Evolutionary conservation across 2,797 vertebrate genomes (phyloP).

Genomic region (Argya squamiceps): DNA sequence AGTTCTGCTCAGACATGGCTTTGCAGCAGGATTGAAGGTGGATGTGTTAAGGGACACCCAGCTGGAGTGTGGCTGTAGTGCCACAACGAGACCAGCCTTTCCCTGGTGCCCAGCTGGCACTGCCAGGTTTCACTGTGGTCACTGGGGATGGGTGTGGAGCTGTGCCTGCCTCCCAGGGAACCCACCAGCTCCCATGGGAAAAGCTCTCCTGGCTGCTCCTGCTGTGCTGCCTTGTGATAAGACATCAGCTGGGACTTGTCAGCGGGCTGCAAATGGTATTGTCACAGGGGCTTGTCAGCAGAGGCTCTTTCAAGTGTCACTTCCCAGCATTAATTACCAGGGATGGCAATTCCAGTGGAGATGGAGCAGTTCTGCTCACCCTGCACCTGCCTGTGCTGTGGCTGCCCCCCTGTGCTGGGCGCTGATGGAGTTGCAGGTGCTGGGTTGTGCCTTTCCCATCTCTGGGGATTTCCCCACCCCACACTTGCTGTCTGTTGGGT

Average conservation of each 20-base stretch:
- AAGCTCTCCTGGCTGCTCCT: neutral
- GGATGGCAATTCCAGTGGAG: slow-evolving; percentile 43
- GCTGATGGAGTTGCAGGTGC: neutral
- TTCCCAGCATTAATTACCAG: slow-evolving; percentile 69
- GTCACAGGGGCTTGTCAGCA: slow-evolving; percentile 58
- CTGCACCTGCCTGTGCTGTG: neutral
- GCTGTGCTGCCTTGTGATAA: slow-evolving; percentile 11
- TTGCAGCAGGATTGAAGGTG: neutral
- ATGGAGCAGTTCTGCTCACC: neutral
- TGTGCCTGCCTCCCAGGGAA: neutral
- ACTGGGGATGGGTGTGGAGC: fast-evolving
- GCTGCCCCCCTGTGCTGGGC: neutral
- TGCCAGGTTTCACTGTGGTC: fast-evolving
- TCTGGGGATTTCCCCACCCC: fast-evolving
- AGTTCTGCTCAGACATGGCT: neutral
- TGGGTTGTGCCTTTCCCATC: fast-evolving
- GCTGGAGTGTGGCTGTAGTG: neutral
- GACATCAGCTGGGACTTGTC: slow-evolving; percentile 65
- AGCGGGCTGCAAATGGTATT: slow-evolving; percentile 32
- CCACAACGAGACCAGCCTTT: neutral
- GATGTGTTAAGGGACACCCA: neutral
- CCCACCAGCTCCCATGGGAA: neutral
- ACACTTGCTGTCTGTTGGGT: fast-evolving
- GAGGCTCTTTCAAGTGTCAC: slow-evolving; percentile 74
- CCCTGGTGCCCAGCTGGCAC: neutral